Conservation (phyloP, 2,113 vertebrate genomes). For the Ploceus nigricollis region DNA sequence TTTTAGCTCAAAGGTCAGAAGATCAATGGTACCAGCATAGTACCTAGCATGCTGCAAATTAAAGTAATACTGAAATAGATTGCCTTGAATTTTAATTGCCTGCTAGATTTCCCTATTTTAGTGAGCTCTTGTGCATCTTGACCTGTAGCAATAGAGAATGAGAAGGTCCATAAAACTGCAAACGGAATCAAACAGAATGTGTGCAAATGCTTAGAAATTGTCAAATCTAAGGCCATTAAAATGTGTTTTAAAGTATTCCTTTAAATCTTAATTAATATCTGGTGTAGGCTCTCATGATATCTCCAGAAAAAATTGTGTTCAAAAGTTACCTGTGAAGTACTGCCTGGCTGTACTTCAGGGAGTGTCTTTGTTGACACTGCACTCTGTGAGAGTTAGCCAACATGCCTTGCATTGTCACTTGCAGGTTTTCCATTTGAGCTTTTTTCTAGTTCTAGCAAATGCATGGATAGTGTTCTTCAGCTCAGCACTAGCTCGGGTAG, state of each 20-base stretch:
- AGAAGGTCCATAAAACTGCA: background rate
- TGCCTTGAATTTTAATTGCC: background rate
- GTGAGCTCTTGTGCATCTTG: background rate
- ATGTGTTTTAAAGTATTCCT: background rate
- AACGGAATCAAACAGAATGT: background rate
- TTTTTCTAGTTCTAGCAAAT: background rate
- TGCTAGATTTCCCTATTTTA: background rate
- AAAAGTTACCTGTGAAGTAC: fast-evolving
- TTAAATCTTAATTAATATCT: background rate
- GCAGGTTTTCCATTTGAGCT: background rate
- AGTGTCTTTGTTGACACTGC: background rate
- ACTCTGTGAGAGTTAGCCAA: background rate
- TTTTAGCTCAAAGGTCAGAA: background rate
- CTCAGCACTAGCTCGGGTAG: fast-evolving
- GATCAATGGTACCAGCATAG: background rate
- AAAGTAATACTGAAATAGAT: background rate
- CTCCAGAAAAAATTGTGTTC: background rate
- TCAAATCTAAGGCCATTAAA: background rate
- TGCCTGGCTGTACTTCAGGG: background rate
- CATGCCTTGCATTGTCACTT: fast-evolving
- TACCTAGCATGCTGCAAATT: background rate
- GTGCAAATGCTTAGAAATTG: background rate
- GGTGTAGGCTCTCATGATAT: background rate
- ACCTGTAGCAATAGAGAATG: background rate
- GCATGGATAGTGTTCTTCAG: background rate